Percentiles rank a stretch among this genome's conserved stretches.
Evolutionary conservation across 2,797 vertebrate species (phyloP).

Genomic region (Merluccius polli): DNA sequence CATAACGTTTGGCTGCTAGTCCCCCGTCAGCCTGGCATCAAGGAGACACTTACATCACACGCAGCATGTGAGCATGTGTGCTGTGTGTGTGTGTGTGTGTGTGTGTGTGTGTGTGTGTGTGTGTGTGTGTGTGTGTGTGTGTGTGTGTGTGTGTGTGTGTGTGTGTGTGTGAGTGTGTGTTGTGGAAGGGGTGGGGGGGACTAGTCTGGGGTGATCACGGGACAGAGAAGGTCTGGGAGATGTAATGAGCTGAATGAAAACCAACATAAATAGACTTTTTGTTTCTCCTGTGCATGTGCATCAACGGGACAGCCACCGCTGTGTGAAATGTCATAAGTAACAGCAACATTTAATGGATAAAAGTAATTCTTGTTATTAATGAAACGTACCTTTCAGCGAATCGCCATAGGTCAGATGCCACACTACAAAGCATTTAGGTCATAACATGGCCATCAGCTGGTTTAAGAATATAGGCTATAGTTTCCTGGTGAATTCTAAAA

Average conservation of each 20-base stretch:
- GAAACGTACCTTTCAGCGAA: neutral
- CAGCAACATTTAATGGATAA: neutral
- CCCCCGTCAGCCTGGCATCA: constrained; percentile 65
- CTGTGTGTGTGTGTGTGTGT: constrained; percentile 9
- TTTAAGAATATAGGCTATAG: neutral
- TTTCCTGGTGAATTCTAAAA: neutral
- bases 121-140: neutral
- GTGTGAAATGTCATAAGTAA: neutral
- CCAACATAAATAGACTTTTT: neutral
- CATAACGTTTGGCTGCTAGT: constrained; percentile 59
- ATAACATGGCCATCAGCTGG: neutral
- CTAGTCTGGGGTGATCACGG: neutral
- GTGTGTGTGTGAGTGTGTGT: neutral
- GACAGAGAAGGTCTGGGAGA: neutral
- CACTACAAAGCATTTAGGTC: neutral
- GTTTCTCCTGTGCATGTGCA: neutral
- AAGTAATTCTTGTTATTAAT: neutral
- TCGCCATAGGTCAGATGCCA: too few species aligned
- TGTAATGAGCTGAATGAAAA: neutral
- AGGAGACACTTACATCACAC: constrained; percentile 50
- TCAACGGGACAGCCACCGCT: neutral
- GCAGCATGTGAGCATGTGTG: constrained; percentile 4
- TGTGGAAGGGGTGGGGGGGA: neutral
- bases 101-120: neutral
- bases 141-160: constrained; percentile 20